Evolutionary conservation across 2,113 vertebrate genomes (phyloP).

Genomic region (Paralichthys olivaceus): DNA sequence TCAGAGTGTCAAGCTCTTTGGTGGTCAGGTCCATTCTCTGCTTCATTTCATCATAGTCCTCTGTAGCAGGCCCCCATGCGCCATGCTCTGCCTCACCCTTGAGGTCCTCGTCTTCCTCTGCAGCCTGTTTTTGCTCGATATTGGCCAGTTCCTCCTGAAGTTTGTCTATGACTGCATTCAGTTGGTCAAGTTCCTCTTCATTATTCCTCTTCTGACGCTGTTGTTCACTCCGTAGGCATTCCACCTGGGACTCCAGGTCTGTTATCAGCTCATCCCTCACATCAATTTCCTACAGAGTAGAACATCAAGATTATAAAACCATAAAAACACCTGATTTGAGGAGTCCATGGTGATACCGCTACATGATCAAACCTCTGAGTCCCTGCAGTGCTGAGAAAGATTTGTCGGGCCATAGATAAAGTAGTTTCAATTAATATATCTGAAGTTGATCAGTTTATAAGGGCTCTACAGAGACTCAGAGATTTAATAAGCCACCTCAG

Average conservation of each 20-base stretch:
- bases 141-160: conserved; percentile 91
- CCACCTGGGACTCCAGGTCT: conserved; percentile 89
- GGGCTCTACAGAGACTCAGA: conserved; percentile 48
- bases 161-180: conserved; percentile 93
- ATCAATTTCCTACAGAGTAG: conserved; percentile 83
- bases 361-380: conserved; percentile 59
- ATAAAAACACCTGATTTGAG: conserved; percentile 1
- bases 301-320: neutral
- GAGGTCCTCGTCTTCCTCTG: conserved; percentile 79
- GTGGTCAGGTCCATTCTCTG: conserved; percentile 81
- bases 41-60: conserved; percentile 84
- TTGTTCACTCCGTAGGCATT: conserved; percentile 90
- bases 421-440: neutral
- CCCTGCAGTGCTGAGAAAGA: conserved; percentile 20
- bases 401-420: neutral
- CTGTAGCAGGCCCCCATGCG: conserved; percentile 64
- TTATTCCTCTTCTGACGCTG: conserved; percentile 86
- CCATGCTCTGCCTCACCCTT: conserved; percentile 71
- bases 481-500: conserved; percentile 62
- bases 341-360: neutral
- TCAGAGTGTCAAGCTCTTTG: conserved; percentile 82
- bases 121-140: conserved; percentile 84
- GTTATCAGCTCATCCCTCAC: conserved; percentile 86
- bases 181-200: conserved; percentile 90
- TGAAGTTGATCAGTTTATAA: conserved; percentile 1